These are phyloP conservation scores for Callionymus lyra DNA, from an alignment of 2,113 vertebrate species.

Conservation along the genomic window DNA sequence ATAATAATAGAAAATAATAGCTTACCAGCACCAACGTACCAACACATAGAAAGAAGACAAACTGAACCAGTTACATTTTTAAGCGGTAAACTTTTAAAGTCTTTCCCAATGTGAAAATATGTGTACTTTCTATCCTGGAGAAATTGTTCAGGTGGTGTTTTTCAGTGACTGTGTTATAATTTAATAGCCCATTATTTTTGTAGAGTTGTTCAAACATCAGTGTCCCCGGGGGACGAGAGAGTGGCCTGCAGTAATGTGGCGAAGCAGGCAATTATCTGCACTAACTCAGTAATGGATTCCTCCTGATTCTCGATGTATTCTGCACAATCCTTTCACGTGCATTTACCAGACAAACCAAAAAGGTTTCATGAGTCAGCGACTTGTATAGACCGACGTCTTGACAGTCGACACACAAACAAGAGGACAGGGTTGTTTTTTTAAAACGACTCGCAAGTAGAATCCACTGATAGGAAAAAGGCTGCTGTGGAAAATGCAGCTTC, in stretches of 20 bases:
- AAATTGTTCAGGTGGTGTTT: too few species aligned
- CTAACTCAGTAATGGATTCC: constrained; percentile 31
- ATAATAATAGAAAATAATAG: too few species aligned
- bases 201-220: constrained; percentile 15
- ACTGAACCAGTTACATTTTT: too few species aligned
- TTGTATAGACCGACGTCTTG: background rate
- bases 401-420: too few species aligned
- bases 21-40: too few species aligned
- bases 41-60: too few species aligned
- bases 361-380: constrained; percentile 1
- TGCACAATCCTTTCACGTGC: constrained; percentile 1
- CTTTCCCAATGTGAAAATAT: too few species aligned
- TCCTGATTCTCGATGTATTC: constrained; percentile 21
- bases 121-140: too few species aligned
- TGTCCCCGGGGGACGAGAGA: constrained; percentile 8
- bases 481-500: constrained; percentile 7
- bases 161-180: too few species aligned
- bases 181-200: constrained; percentile 6
- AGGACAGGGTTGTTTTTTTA: too few species aligned
- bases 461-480: background rate
- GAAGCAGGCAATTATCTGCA: constrained; percentile 18
- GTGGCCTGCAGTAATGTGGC: constrained; percentile 26
- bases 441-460: too few species aligned
- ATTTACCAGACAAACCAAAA: constrained; percentile 13
- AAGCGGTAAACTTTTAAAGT: too few species aligned